Evolutionary conservation across 2,113 vertebrate species (phyloP), one percentile per base, ranked within the genome.

Genomic region (Peromyscus maniculatus): DNA sequence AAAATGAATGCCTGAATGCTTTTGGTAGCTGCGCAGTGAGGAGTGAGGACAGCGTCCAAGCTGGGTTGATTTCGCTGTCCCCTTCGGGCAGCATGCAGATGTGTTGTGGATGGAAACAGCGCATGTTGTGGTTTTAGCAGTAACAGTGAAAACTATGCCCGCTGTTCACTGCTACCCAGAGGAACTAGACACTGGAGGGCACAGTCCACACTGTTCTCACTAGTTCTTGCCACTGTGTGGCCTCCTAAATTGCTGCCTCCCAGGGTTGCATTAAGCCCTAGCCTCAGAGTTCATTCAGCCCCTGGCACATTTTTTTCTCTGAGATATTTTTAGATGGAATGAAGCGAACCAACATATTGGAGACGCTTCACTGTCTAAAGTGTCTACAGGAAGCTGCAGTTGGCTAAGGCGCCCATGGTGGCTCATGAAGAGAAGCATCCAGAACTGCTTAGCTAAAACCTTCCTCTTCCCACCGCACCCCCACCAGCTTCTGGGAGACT

Each of bases 171-270:
- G 55, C 12, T 22, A n/a, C 36, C 39, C 88, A 39, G 78, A 89
- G 89, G 71, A 67, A 55, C 43, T 28, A 69, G 43, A 1, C 31
- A 0, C 67, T 39, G 46, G 49, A 87, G 71, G 66, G 67, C 15
- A 2, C 1, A 36, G 57, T 26, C 24, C 84, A 36, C 10, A 24
- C 46, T 19, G 0, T 28, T 79, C 59, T 39, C n/a, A 10, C 19
- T 2, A 7, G 1, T 67, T 67, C 16, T 69, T 52, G 19, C 36
- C 26, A 24, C 43, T 3, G 11, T 4, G 2, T 0, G 0, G 26
- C 64, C 28, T 55, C 82, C 6, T 92, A 82, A 74, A 36, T 83
- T 43, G 4, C 16, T 15, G 36, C 66, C 75, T 91, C 33, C 46
- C 12, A n/a, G 69, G 39, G 74, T 43, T 89, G 80, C 43, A n/a